phyloP scores from a whole-genome alignment of 2,797 vertebrate genomes.

The Gambelia wislizenii region DNA sequence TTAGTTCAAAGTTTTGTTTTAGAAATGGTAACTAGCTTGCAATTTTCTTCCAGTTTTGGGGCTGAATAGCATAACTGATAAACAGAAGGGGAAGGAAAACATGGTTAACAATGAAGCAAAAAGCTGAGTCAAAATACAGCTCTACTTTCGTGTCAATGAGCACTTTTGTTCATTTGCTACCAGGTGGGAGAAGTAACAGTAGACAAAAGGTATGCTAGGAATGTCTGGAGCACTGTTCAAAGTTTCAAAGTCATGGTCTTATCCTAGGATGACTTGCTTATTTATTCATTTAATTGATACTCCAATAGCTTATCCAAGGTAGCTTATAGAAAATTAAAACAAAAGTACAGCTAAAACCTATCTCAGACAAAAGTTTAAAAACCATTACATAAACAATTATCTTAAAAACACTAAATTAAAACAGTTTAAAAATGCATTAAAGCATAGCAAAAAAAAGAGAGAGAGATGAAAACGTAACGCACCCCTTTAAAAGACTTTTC shows the following conservation, averaged over 20 bases:
- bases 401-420: too few species aligned
- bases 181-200: neutral
- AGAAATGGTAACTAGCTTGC: conserved; percentile 60
- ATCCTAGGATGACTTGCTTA: neutral
- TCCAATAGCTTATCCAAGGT: too few species aligned
- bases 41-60: conserved; percentile 38
- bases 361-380: too few species aligned
- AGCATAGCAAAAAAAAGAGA: too few species aligned
- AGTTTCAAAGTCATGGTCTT: neutral
- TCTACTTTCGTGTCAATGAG: neutral
- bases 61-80: neutral
- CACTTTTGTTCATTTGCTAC: neutral
- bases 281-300: neutral
- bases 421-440: too few species aligned
- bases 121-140: neutral
- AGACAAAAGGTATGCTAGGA: neutral
- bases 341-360: too few species aligned
- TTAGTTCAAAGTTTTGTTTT: conserved; percentile 57
- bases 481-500: too few species aligned
- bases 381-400: too few species aligned
- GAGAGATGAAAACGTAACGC: too few species aligned
- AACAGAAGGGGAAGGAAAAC: neutral
- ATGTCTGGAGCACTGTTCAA: neutral
- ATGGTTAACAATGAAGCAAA: neutral
- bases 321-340: too few species aligned